Evolutionary conservation across 1,140 invertebrate species (phyloP).

Genomic region (Odontomachus brunneus): DNA sequence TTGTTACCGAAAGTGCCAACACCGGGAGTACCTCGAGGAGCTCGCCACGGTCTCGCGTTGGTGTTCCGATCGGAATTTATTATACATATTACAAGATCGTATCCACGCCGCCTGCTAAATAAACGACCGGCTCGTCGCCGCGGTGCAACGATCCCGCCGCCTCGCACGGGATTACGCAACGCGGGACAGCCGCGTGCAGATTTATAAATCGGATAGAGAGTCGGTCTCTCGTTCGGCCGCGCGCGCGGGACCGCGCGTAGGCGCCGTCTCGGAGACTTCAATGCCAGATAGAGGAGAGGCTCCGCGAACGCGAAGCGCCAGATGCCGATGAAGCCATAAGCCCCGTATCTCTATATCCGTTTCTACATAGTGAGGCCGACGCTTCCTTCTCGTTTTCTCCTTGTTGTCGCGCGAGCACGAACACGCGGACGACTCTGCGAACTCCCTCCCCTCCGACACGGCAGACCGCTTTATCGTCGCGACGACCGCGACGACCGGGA

Average conservation of each 20-base stretch:
- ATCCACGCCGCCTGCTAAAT: neutral
- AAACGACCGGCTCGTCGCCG: neutral
- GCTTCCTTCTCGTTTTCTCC: conserved; percentile 5
- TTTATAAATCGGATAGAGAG: conserved; percentile 56
- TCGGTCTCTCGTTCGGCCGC: conserved; percentile 23
- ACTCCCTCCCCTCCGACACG: neutral
- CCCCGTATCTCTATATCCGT: conserved; percentile 33
- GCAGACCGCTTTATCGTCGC: conserved; percentile 9
- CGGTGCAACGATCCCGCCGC: conserved; percentile 19
- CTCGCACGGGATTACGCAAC: conserved; percentile 50
- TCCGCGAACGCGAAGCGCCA: conserved; percentile 36
- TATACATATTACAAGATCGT: neutral
- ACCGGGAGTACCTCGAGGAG: neutral
- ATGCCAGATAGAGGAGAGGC: conserved; percentile 56
- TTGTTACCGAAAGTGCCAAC: neutral
- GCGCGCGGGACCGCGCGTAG: conserved; percentile 43
- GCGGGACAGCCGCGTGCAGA: conserved; percentile 16
- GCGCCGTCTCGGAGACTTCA: conserved; percentile 65
- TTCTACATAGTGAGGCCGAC: neutral
- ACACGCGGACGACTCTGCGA: too few species aligned
- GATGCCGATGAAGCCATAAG: conserved; percentile 38
- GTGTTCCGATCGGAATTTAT: conserved; percentile 15
- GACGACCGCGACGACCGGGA: too few species aligned
- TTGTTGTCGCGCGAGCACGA: conserved; percentile 6
- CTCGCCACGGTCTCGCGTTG: neutral